phyloP scores from a whole-genome alignment of 53 echinoderm and acorn worm genomes.

The Antedon mediterranea region DNA sequence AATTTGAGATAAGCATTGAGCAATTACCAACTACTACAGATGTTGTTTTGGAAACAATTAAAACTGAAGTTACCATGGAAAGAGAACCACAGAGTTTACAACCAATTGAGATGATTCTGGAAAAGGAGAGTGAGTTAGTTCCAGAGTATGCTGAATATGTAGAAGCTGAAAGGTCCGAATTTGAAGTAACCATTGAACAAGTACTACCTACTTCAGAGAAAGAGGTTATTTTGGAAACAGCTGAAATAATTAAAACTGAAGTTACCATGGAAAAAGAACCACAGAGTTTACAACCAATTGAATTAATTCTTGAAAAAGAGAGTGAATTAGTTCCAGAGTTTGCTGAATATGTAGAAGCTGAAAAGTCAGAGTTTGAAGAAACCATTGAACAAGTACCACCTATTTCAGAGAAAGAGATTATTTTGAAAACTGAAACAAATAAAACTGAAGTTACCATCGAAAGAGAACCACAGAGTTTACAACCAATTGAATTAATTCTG shows the following conservation, averaged over 20 bases:
- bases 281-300: conserved; percentile 23
- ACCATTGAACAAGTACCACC: conserved; percentile 8
- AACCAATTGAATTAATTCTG: conserved; percentile 48
- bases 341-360: background rate
- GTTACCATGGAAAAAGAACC: conserved; percentile 15
- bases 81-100: conserved; percentile 20
- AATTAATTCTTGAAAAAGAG: conserved; percentile 22
- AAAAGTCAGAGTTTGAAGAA: background rate
- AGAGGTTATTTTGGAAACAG: conserved; percentile 15
- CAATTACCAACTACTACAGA: background rate
- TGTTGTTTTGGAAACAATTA: background rate
- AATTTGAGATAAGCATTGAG: conserved; percentile 14
- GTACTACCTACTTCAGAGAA: conserved; percentile 22
- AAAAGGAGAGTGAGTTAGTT: background rate
- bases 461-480: conserved; percentile 29
- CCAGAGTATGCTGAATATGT: background rate
- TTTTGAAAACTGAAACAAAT: conserved; percentile 20
- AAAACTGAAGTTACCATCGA: conserved; percentile 28
- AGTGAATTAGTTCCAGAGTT: background rate
- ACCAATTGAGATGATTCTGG: conserved; percentile 27
- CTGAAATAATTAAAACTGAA: conserved; percentile 4
- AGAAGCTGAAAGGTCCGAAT: background rate
- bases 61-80: conserved; percentile 10
- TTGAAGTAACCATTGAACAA: background rate
- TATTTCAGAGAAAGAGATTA: conserved; percentile 32